Conservation (phyloP, 1,140 invertebrate genomes). For the Drosophila jambulina region DNA sequence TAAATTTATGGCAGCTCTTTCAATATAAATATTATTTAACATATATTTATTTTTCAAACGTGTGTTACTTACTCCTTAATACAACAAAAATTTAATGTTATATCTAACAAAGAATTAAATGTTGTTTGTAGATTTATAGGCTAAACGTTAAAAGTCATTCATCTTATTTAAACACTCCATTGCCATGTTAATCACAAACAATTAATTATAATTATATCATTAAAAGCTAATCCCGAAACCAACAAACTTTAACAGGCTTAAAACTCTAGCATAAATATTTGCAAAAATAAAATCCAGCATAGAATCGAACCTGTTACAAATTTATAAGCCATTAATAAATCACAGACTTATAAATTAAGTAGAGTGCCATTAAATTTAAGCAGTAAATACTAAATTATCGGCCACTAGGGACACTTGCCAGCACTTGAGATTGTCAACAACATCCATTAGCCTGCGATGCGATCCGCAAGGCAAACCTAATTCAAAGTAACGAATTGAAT, state of each 20-base stretch:
- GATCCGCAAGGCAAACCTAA: constrained; percentile 42
- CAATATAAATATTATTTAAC: no score
- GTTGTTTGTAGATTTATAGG: background rate
- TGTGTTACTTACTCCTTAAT: no score
- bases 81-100: no score
- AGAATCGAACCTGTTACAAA: background rate
- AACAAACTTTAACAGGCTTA: background rate
- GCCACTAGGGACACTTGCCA: constrained; percentile 27
- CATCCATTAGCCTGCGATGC: constrained; percentile 21
- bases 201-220: background rate
- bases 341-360: constrained; percentile 3
- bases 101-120: background rate
- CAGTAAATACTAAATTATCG: constrained; percentile 30
- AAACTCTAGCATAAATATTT: background rate
- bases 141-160: background rate
- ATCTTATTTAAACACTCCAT: background rate
- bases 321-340: constrained; percentile 9
- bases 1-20: no score
- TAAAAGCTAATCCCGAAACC: no score
- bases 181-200: background rate
- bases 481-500: constrained; percentile 50
- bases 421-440: constrained; percentile 42
- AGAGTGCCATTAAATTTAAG: constrained; percentile 6
- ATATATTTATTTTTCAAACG: no score
- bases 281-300: background rate